Conservation (phyloP, 2,113 vertebrate genomes). For the Rhabdornis inornatus region DNA sequence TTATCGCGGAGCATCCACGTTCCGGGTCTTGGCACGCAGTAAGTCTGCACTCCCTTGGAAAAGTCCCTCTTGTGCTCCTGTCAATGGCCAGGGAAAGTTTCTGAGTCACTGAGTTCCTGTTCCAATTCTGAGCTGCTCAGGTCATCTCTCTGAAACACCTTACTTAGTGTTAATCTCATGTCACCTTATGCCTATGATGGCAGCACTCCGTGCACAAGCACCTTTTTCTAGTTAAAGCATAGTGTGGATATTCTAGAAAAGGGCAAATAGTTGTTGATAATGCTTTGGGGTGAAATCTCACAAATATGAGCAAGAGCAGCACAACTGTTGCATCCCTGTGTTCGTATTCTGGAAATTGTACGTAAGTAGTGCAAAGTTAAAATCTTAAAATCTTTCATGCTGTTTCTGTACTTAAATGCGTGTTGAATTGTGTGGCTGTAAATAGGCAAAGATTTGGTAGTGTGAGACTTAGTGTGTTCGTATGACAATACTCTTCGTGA, state of each 20-base stretch:
- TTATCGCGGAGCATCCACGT: fast-evolving
- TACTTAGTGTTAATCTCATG: fast-evolving
- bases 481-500: fast-evolving
- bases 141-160: neutral
- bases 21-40: fast-evolving
- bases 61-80: fast-evolving
- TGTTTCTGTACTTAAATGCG: neutral
- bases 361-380: fast-evolving
- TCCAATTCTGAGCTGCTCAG: fast-evolving
- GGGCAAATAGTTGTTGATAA: fast-evolving
- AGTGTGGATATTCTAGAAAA: neutral
- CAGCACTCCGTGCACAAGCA: neutral
- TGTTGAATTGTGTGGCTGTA: neutral
- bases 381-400: fast-evolving
- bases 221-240: fast-evolving
- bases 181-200: no score
- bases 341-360: fast-evolving
- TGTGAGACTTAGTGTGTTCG: no score
- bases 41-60: fast-evolving
- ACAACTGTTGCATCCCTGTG: neutral
- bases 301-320: neutral
- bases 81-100: fast-evolving
- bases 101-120: neutral
- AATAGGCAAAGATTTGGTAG: no score
- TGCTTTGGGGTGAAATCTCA: neutral